Base-by-base conservation (phyloP, 1,140 invertebrate species). In the Lysiphlebus fabarum region DNA sequence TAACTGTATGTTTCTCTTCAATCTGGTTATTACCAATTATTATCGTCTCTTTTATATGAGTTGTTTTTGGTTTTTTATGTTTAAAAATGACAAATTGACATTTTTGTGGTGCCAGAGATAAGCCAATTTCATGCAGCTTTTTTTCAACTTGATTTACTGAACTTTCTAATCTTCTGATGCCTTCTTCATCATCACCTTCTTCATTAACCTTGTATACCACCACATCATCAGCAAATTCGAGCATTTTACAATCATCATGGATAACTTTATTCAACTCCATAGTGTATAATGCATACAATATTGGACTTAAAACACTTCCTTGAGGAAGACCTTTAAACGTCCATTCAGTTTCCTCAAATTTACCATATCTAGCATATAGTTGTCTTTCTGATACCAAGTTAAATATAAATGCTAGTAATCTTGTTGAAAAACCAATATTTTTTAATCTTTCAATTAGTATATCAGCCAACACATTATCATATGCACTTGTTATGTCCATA, bases 321-420 rank as follows among this genome's bases (percentile, higher is more conserved):
- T 54, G 53, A 8, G 53, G 11, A 44, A 55, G 51, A 45, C 45
- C 53, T 62, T 56, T 47, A 61, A 49, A 45, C 43, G 56, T 33
- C 70, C 70, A 69, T 61, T 71, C 72, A 68, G 72, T 65, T 70
- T 71, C 67, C 59, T 67, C 68, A 67, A 67, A 56, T 66, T 62
- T 65, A 62, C 65, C 63, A 69, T 68, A 62, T 70, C 66, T 69
- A 68, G 70, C 64, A 72, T 67, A 63, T 65, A 63, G 65, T 9
- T 41, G 5, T 50, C 47, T 61, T 40, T 45, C 17, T 8, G 10
- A 47, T 38, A 56, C n/a, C 12, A 64, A 12, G 10, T 56, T 40
- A 14, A 34, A 40, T n/a, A 64, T 45, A 14, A 58, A 54, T 14
- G 11, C 34, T 4, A 33, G 7, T 6, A 56, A 6, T 6, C 8